Evolutionary conservation across 2,113 vertebrate genomes (phyloP).

Genomic region (Nothocercus julius): DNA sequence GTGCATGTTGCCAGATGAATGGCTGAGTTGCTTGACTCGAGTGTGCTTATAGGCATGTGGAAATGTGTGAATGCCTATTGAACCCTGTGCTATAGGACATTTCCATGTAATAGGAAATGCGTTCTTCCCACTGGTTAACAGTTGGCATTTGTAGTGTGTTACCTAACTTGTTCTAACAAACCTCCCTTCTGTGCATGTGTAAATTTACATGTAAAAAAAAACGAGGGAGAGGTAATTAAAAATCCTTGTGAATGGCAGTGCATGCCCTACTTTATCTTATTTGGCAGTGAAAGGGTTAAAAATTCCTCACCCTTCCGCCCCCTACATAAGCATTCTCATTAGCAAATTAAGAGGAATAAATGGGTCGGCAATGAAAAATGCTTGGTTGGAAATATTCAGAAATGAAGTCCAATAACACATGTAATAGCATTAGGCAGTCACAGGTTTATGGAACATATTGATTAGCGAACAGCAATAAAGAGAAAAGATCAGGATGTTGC

Average conservation of each 20-base stretch:
- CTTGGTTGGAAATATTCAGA: conserved; percentile 26
- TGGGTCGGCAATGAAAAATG: conserved; percentile 43
- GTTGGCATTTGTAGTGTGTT: neutral
- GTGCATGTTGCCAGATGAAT: neutral
- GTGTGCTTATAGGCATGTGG: neutral
- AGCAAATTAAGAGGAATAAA: conserved; percentile 40
- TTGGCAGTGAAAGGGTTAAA: neutral
- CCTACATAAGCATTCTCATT: neutral
- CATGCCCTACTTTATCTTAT: neutral
- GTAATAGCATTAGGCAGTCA: neutral
- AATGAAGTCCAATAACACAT: conserved; percentile 33
- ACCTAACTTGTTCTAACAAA: neutral
- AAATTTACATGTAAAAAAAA: neutral
- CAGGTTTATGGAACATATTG: neutral
- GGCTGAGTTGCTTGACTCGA: neutral
- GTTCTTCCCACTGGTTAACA: neutral
- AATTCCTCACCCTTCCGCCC: neutral
- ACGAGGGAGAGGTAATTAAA: neutral
- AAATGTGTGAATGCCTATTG: neutral
- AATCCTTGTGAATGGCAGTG: neutral
- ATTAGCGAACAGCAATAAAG: conserved; percentile 35
- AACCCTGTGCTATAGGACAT: neutral
- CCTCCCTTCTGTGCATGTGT: neutral
- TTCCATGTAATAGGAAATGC: neutral
- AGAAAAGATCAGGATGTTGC: neutral